These are phyloP conservation scores for Epinotia demarniana DNA, from an alignment of 2,888 invertebrate species.

Conservation along the genomic window DNA sequence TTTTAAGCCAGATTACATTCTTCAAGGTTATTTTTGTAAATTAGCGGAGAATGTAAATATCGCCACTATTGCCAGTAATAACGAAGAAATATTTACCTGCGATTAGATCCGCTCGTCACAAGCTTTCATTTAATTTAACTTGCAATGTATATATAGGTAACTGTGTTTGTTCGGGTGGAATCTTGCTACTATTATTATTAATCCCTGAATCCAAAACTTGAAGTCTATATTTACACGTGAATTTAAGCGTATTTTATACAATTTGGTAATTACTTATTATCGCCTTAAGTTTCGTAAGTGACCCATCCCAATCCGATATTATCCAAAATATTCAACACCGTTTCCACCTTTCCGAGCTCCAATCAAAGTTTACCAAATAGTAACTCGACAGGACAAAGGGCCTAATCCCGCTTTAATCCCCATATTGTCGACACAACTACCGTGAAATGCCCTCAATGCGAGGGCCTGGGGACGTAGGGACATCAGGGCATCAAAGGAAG, in stretches of 20 bases:
- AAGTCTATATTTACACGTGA: too few relatives aligned
- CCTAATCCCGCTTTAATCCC: slow-evolving; percentile 73
- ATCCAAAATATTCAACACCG: slow-evolving; percentile 47
- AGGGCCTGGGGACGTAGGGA: slow-evolving; percentile 57
- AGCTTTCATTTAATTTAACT: too few relatives aligned
- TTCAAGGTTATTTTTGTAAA: too few relatives aligned
- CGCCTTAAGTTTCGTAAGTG: neutral
- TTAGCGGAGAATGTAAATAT: too few relatives aligned
- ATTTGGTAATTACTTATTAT: neutral
- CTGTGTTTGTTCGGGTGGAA: too few relatives aligned
- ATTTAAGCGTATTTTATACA: neutral
- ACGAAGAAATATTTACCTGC: too few relatives aligned
- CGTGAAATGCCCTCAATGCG: slow-evolving; percentile 75
- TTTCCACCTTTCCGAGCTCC: slow-evolving; percentile 54
- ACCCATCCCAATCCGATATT: slow-evolving; percentile 14
- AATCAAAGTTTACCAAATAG: slow-evolving; percentile 61
- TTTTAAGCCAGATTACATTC: too few relatives aligned
- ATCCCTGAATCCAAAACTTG: neutral
- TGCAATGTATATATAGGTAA: too few relatives aligned
- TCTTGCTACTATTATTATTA: neutral
- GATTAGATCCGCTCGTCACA: too few relatives aligned
- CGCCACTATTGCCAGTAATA: too few relatives aligned
- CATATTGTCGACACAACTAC: slow-evolving; percentile 76
- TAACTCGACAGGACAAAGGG: slow-evolving; percentile 62
- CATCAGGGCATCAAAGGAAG: slow-evolving; percentile 76